Evolutionary conservation across 1,140 invertebrate genomes (phyloP), one percentile per base, ranked within the genome.

Genomic region (Macrotrachela quadricornifera): DNA sequence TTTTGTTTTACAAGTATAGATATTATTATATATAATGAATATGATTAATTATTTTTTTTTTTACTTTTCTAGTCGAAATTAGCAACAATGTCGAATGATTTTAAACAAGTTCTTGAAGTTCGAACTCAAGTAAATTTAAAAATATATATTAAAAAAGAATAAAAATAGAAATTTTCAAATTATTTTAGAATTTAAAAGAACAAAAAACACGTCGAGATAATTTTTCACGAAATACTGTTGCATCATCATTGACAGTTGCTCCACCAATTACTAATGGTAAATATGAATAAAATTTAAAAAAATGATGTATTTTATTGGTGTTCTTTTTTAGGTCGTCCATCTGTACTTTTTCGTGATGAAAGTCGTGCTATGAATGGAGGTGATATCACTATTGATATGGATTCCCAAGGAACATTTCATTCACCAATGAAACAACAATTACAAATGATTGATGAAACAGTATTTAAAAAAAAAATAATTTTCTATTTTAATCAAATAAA

Each of bases 1-100:
- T 10, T 63, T 68, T n/a, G 55, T 46, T 43, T 94, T 57, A 79
- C 90, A 97, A 30, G 21, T 30, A 30, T 4, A 4, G 2, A 30
- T 4, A 4, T 30, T 8, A 4, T 30, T 4, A 4, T 30, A 2
- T 4, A 4, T 4, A 30, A 8, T 4, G 8, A 4, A 2, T 4
- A 2, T 30, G 8, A 30, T 30, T 8, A 30, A 4, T 30, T 8
- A 4, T 30, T 30, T 30, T 2, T 30, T 30, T n/a, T n/a, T n/a
- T n/a, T n/a, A n/a, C n/a, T n/a, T n/a, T n/a, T n/a, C n/a, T 30
- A 30, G 72, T 91, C 88, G 10, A 86, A 92, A 68, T 71, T 97
- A 57, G 91, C 88, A 18, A 80, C 79, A 57, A 94, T 97, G 81
- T 92, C 88, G 10, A 88, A 82, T 60, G 83, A 91, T 66, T 97